phyloP scores from a whole-genome alignment of 2,113 vertebrate genomes.

The Bubo blakistoni region DNA sequence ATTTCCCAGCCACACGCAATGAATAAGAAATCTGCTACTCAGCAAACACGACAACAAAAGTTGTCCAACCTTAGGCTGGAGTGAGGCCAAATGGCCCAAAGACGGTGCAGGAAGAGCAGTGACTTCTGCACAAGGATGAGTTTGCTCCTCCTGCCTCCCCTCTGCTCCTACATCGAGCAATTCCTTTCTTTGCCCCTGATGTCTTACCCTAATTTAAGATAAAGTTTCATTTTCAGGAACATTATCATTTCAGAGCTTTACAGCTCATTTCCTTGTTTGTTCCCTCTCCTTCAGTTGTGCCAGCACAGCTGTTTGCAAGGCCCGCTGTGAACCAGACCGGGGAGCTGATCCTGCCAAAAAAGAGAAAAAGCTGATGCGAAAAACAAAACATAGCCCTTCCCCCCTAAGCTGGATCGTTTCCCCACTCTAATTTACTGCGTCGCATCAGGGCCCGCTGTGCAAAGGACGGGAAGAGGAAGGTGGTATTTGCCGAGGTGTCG shows the following conservation, averaged over 20 bases:
- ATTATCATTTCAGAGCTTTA: background rate
- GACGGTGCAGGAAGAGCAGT: background rate
- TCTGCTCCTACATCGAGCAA: background rate
- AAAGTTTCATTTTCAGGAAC: background rate
- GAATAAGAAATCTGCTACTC: background rate
- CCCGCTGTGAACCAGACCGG: background rate
- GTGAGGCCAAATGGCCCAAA: background rate
- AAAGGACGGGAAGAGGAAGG: background rate
- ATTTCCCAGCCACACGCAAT: background rate
- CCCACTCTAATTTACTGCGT: background rate
- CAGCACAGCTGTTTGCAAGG: background rate
- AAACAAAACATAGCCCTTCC: background rate
- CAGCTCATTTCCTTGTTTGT: conserved; percentile 1
- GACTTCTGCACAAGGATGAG: background rate
- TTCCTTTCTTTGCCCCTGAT: background rate
- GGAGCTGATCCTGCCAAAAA: background rate
- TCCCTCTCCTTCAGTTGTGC: background rate
- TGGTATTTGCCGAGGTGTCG: background rate
- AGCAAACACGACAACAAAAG: background rate
- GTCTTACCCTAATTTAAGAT: background rate
- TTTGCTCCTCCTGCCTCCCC: background rate
- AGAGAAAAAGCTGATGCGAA: background rate
- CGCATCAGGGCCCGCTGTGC: background rate
- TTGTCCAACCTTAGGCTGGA: background rate
- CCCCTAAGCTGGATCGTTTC: background rate